phyloP scores from a whole-genome alignment of 2,888 invertebrate species.

The Drosophila stalkeri region DNA sequence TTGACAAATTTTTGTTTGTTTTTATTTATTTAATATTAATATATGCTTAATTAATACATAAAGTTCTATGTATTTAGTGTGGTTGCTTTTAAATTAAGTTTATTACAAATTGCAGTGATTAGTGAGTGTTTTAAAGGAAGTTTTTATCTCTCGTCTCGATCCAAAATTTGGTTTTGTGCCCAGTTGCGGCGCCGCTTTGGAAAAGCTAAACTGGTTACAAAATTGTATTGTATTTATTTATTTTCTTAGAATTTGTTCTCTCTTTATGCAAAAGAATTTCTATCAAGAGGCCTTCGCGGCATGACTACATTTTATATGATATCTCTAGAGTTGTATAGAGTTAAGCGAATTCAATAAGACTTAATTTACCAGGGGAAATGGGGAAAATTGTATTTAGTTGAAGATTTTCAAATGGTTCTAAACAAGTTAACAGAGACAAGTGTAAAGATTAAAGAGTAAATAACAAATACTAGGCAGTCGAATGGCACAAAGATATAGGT shows the following conservation, averaged over 20 bases:
- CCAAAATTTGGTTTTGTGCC: constrained; percentile 5
- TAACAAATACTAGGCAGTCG: constrained; percentile 66
- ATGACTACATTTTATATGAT: constrained; percentile 25
- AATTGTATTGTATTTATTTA: neutral
- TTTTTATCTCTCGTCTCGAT: constrained; percentile 30
- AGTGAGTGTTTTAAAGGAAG: constrained; percentile 40
- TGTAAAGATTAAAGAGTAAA: constrained; percentile 57
- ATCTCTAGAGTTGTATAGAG: constrained; percentile 6
- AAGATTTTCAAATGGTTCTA: constrained; percentile 21
- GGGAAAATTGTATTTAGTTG: constrained; percentile 27
- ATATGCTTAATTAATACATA: constrained; percentile 43
- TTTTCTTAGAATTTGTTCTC: constrained; percentile 7
- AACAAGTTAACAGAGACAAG: constrained; percentile 35
- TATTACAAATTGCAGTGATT: constrained; percentile 43
- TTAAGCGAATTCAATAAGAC: constrained; percentile 18
- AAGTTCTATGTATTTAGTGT: constrained; percentile 49
- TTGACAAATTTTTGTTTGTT: constrained; percentile 54
- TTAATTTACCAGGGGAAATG: constrained; percentile 27
- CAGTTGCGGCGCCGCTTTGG: constrained; percentile 9
- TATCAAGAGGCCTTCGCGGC: constrained; percentile 4
- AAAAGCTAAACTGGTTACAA: constrained; percentile 29
- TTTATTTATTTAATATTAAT: constrained; percentile 44
- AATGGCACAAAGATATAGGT: constrained; percentile 59
- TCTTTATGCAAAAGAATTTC: constrained; percentile 8
- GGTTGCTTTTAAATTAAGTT: constrained; percentile 36